A percentile compares a stretch with the other conserved stretches of the same genome.
Conservation (phyloP, 2,888 invertebrate genomes). For the Conistra vaccinii region DNA sequence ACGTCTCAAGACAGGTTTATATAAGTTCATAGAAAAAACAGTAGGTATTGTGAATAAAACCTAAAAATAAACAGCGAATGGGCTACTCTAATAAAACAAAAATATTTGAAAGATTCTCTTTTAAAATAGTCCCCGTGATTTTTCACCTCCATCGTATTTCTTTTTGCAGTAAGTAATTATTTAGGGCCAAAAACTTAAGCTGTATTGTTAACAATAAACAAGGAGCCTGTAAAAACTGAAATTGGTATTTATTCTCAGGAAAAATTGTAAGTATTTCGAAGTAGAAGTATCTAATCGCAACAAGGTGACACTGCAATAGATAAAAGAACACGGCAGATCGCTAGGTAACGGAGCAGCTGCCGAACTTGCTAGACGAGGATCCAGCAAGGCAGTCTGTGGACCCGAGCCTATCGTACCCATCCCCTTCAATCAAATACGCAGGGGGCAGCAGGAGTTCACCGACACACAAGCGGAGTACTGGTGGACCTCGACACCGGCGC, state of each 20-base stretch:
- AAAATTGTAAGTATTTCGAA: too few relatives aligned
- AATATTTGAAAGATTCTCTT: background rate
- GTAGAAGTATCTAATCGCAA: too few relatives aligned
- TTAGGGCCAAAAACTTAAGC: background rate
- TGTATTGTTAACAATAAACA: background rate
- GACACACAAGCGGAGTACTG: too few relatives aligned
- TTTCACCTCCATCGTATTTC: background rate
- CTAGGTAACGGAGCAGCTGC: too few relatives aligned
- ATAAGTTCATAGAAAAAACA: background rate
- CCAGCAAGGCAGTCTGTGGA: too few relatives aligned
- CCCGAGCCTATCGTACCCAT: too few relatives aligned
- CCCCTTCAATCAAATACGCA: too few relatives aligned
- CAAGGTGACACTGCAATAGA: too few relatives aligned
- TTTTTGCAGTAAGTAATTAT: slow-evolving; percentile 20
- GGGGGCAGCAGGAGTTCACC: too few relatives aligned
- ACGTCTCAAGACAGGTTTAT: background rate
- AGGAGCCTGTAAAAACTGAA: background rate
- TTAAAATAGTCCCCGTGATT: background rate
- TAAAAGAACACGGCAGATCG: too few relatives aligned
- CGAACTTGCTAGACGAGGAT: too few relatives aligned
- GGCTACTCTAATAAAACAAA: slow-evolving; percentile 1
- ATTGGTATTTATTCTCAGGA: background rate
- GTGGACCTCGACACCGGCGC: too few relatives aligned
- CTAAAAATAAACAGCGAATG: slow-evolving; percentile 4
- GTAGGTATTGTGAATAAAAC: background rate